Base-by-base conservation (phyloP, 92 coral and sea anemone genomes). In the Pocillopora grandis region DNA sequence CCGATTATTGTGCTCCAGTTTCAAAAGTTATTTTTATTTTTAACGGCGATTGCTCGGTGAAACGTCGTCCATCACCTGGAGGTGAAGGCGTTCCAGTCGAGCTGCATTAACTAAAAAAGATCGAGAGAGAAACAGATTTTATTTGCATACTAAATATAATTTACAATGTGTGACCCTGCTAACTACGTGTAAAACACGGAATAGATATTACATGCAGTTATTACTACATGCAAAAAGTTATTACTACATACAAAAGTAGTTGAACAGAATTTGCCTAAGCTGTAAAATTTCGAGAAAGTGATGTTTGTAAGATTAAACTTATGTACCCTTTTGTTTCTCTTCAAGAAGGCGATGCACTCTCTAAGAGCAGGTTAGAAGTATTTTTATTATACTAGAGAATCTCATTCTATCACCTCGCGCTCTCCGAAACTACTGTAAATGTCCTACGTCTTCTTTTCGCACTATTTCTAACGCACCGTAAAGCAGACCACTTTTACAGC, bases 11-110 rank as follows among this genome's bases (percentile, higher is more conserved):
- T 7, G 52, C 52, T 7, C 52, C 52, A 42, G 4, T 42, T 42
- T 42, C 52, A 42, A 7, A 42, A 42, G 8, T 52, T 58, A 16
- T 7, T 42, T 55, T 69, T 12, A 15, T 49, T 37, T 9, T 76
- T 66, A 76, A 60, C 14, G 18, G 64, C 72, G 63, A 80, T 56
- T 62, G 76, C 58, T 16, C 76, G 12, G 75, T 49, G 19, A 80
- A 67, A 68, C 49, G 76, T 61, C 66, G 76, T 75, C 68, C 66
- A 60, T 37, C 12, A 10, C 49, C 73, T 3, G 5, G 8, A 42
- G 8, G 52, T 3, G 5, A 42, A 42, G 8, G 52, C 4, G 52
- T 42, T 42, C 52, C 52, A 42, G 52, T 42, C 52, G 8, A 42
- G 52, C 4, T 27, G 31, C 31, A 27, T 27, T 42, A 42, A 42